Percentiles rank a stretch among this genome's conserved stretches.
These are phyloP conservation scores for Syngnathoides biaculeatus DNA, from an alignment of 2,113 vertebrate species.

Conservation along the genomic window DNA sequence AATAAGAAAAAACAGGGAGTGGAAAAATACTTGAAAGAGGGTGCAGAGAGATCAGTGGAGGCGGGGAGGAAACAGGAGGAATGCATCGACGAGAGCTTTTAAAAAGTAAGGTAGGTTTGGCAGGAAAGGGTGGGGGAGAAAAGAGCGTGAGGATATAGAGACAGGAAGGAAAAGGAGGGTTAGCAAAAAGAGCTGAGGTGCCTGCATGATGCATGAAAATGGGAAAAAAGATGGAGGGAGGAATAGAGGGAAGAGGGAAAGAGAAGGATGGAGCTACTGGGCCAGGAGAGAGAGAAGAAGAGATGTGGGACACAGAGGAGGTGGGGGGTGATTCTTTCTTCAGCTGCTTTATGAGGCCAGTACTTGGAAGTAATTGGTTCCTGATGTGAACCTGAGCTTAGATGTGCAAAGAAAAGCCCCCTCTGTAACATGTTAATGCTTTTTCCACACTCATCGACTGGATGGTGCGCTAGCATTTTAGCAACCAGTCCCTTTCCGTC, in stretches of 20 bases:
- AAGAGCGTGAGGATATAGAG: conserved; percentile 47
- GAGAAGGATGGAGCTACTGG: conserved; percentile 7
- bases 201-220: conserved; percentile 19
- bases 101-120: conserved; percentile 29
- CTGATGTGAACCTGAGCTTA: conserved; percentile 72
- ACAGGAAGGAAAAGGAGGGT: conserved; percentile 67
- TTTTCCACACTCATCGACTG: conserved; percentile 61
- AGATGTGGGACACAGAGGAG: conserved; percentile 23
- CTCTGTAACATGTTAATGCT: conserved; percentile 67
- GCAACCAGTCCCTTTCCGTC: conserved; percentile 7
- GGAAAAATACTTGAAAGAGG: conserved; percentile 12
- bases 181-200: conserved; percentile 30
- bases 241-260: not conserved
- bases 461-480: conserved; percentile 45
- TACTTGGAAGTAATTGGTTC: conserved; percentile 72
- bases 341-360: conserved; percentile 37
- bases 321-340: conserved; percentile 16
- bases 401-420: conserved; percentile 66
- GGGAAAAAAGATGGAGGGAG: conserved; percentile 24
- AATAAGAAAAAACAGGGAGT: not conserved
- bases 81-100: conserved; percentile 5
- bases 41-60: conserved; percentile 5
- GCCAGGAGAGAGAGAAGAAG: not conserved
- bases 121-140: conserved; percentile 60
- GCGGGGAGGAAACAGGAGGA: conserved; percentile 14